phyloP scores from a whole-genome alignment of 2,888 invertebrate genomes.

The Lepidocyrtinus sp. region DNA sequence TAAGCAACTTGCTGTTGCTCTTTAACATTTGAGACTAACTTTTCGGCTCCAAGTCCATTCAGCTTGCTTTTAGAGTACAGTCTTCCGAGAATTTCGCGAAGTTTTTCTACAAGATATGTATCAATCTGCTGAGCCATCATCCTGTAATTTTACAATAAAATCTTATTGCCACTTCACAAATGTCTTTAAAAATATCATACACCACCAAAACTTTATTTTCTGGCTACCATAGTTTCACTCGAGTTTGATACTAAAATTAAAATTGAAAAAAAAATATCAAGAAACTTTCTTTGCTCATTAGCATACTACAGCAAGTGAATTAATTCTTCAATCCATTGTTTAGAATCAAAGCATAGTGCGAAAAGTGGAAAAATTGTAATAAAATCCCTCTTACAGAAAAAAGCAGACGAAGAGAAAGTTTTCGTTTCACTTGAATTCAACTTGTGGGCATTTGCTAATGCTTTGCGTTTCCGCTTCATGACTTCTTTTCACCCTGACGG shows the following conservation, averaged over 20 bases:
- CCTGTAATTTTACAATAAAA: not conserved
- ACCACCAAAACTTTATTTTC: too few relatives aligned
- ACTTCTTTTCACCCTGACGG: conserved; percentile 23
- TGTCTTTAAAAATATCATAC: too few relatives aligned
- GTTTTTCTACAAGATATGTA: conserved; percentile 64
- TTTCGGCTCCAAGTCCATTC: conserved; percentile 11
- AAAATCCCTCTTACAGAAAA: not conserved
- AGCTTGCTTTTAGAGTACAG: conserved; percentile 50
- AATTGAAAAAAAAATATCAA: not conserved
- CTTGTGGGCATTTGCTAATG: not conserved
- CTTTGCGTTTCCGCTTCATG: conserved; percentile 30
- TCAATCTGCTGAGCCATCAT: conserved; percentile 54
- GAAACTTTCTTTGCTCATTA: not conserved
- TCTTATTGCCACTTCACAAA: too few relatives aligned
- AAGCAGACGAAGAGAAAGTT: not conserved
- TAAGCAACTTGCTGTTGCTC: conserved; percentile 29
- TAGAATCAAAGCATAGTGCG: not conserved
- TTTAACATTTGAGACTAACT: conserved; percentile 1
- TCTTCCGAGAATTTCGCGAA: conserved; percentile 64
- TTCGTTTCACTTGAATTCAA: not conserved
- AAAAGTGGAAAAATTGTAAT: not conserved
- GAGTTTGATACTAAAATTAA: not conserved
- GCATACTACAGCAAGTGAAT: not conserved
- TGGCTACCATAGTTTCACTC: not conserved
- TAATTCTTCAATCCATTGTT: not conserved